Conservation (phyloP, 2,113 vertebrate species). For the Salminus brasiliensis region DNA sequence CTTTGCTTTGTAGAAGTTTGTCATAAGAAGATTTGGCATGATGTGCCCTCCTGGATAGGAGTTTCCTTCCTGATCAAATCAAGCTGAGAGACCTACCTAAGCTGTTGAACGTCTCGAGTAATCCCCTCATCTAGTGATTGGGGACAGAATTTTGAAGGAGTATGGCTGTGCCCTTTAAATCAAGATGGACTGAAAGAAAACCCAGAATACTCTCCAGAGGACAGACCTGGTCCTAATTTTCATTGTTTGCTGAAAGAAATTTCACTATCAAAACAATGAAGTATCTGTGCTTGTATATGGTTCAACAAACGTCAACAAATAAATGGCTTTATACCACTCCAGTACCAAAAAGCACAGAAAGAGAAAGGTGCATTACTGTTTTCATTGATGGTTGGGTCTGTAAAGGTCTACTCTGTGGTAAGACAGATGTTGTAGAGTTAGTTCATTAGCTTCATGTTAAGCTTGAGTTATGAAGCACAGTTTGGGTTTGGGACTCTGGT, state of each 20-base stretch:
- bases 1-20: constrained; percentile 7
- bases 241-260: background rate
- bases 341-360: background rate
- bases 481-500: background rate
- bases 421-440: background rate
- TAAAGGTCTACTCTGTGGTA: background rate
- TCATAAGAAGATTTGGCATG: constrained; percentile 2
- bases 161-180: constrained; percentile 28
- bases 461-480: background rate
- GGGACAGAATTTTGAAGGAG: constrained; percentile 5
- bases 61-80: background rate
- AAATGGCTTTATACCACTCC: background rate
- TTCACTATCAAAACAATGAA: background rate
- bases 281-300: background rate
- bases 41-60: constrained; percentile 15
- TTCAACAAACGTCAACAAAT: constrained; percentile 22
- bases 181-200: constrained; percentile 2
- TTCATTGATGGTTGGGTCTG: background rate
- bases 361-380: background rate
- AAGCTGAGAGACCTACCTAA: background rate
- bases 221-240: background rate
- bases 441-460: background rate
- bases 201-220: background rate
- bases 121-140: constrained; percentile 13
- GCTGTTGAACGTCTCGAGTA: constrained; percentile 11